These are phyloP conservation scores for Pheosia tremula DNA, from an alignment of 2,888 invertebrate species.

Conservation along the genomic window DNA sequence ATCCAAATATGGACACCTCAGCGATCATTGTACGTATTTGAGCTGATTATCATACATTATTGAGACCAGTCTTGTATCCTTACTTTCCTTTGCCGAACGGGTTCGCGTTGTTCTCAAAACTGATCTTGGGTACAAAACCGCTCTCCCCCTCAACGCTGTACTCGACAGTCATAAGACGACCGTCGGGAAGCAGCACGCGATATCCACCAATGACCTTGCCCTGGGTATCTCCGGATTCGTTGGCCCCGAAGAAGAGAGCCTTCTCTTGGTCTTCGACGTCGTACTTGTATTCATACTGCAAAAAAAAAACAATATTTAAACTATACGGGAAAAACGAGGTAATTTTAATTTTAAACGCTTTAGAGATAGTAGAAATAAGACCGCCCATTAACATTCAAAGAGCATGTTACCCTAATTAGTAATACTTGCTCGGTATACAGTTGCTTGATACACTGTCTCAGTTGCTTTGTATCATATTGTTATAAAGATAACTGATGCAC, in stretches of 20 bases:
- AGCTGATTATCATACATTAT: slow-evolving; percentile 26
- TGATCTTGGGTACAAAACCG: slow-evolving; percentile 89
- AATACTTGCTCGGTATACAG: not conserved
- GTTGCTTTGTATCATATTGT: not conserved
- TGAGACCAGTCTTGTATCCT: slow-evolving; percentile 28
- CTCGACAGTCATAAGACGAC: slow-evolving; percentile 89
- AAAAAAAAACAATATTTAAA: slow-evolving; percentile 19
- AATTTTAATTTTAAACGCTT: too few relatives aligned
- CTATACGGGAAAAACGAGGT: not conserved
- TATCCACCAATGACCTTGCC: slow-evolving; percentile 88
- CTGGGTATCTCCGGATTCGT: slow-evolving; percentile 86
- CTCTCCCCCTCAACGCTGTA: slow-evolving; percentile 89
- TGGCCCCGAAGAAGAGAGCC: slow-evolving; percentile 87
- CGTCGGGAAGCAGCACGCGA: slow-evolving; percentile 88
- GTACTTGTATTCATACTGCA: slow-evolving; percentile 89
- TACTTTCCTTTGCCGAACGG: slow-evolving; percentile 79
- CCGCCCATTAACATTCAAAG: too few relatives aligned
- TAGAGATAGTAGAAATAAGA: too few relatives aligned
- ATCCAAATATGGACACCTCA: slow-evolving; percentile 26
- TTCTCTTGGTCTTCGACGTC: slow-evolving; percentile 89
- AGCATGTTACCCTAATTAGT: slow-evolving; percentile 2
- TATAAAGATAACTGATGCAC: not conserved
- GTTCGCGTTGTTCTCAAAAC: slow-evolving; percentile 86
- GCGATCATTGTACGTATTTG: slow-evolving; percentile 25
- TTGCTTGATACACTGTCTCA: not conserved